phyloP scores from a whole-genome alignment of 2,888 invertebrate genomes.

The Maniola hyperantus region DNA sequence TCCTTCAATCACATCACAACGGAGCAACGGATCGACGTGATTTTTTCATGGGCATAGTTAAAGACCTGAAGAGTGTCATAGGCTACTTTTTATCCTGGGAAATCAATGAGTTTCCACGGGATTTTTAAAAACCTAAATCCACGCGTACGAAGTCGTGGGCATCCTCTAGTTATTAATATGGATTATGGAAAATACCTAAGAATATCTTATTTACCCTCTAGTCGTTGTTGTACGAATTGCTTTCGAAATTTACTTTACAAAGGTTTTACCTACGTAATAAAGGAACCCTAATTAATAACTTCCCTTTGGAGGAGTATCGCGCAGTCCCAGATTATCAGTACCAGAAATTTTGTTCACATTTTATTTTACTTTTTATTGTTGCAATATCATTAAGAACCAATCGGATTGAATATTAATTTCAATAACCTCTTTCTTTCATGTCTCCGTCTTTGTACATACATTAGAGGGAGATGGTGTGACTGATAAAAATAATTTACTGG shows the following conservation, averaged over 20 bases:
- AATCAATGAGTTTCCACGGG: too few species aligned
- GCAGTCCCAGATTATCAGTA: conserved; percentile 56
- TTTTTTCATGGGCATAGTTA: too few species aligned
- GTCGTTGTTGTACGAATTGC: background rate
- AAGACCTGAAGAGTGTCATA: too few species aligned
- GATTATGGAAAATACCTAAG: background rate
- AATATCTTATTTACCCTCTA: too few species aligned
- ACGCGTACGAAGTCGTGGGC: too few species aligned
- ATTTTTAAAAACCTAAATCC: too few species aligned
- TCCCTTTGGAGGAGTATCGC: conserved; percentile 58
- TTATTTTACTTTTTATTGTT: conserved; percentile 42
- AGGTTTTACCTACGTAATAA: background rate
- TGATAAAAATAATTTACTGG: conserved; percentile 42
- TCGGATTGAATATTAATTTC: conserved; percentile 40
- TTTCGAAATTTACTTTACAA: background rate
- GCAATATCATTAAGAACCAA: conserved; percentile 40
- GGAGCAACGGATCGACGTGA: too few species aligned
- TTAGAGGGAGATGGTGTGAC: conserved; percentile 30
- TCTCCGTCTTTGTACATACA: conserved; percentile 28
- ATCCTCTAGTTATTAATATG: too few species aligned
- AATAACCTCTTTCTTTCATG: conserved; percentile 30
- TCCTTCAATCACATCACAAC: too few species aligned
- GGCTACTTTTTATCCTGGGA: too few species aligned
- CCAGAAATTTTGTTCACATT: conserved; percentile 47
- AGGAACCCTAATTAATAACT: conserved; percentile 48